phyloP scores from a whole-genome alignment of 2,888 invertebrate genomes.

The Diabrotica balteata region DNA sequence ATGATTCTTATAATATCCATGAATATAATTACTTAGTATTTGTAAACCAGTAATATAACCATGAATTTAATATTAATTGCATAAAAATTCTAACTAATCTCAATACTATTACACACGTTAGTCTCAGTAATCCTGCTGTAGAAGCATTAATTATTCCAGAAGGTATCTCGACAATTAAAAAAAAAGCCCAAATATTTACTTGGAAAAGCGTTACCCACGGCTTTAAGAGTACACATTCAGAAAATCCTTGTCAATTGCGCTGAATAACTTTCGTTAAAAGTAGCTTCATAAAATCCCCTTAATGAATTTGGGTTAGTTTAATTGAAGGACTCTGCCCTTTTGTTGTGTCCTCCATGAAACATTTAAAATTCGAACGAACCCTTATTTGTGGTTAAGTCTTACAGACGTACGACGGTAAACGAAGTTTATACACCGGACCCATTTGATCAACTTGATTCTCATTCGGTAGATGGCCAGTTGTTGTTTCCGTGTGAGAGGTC shows the following conservation, averaged over 20 bases:
- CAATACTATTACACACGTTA: too few species aligned
- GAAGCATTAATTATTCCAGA: slow-evolving; percentile 2
- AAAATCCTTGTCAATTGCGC: slow-evolving; percentile 24
- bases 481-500: too few species aligned
- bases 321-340: slow-evolving; percentile 18
- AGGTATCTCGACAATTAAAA: slow-evolving; percentile 14
- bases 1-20: too few species aligned
- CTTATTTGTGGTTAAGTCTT: slow-evolving; percentile 17
- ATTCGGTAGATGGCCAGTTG: too few species aligned
- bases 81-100: too few species aligned
- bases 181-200: slow-evolving; percentile 15
- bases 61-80: too few species aligned
- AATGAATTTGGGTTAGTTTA: slow-evolving; percentile 26
- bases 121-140: too few species aligned
- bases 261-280: slow-evolving; percentile 23
- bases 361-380: slow-evolving; percentile 18
- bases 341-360: slow-evolving; percentile 18
- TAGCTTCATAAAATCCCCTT: slow-evolving; percentile 20
- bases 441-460: too few species aligned
- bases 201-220: slow-evolving; percentile 16
- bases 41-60: too few species aligned
- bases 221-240: slow-evolving; percentile 16
- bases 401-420: not conserved
- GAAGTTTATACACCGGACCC: too few species aligned
- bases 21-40: too few species aligned